Evolutionary conservation across 2,113 vertebrate genomes (phyloP).

Genomic region (Stegastes partitus): DNA sequence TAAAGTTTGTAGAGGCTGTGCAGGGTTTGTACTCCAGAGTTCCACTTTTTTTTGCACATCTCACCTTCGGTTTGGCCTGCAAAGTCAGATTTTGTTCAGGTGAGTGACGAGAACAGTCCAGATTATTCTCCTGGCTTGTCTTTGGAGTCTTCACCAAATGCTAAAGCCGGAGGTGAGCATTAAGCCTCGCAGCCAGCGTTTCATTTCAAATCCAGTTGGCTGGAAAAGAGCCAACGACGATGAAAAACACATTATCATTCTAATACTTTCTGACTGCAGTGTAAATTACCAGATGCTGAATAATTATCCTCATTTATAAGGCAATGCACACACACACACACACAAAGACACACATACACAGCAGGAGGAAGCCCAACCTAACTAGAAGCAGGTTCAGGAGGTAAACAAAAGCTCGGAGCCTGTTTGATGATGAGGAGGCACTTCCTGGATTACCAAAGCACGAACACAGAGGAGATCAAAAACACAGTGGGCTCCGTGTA

Average conservation of each 20-base stretch:
- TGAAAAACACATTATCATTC: constrained; percentile 45
- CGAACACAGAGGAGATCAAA: background rate
- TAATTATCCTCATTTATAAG: constrained; percentile 56
- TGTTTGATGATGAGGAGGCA: constrained; percentile 20
- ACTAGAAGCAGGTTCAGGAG: background rate
- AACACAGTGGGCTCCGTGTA: background rate
- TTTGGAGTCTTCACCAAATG: background rate
- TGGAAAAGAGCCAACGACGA: constrained; percentile 31
- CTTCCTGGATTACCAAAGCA: constrained; percentile 21
- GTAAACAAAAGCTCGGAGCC: constrained; percentile 18
- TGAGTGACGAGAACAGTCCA: background rate
- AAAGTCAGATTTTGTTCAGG: background rate
- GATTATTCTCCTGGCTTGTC: background rate
- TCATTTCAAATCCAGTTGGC: constrained; percentile 32
- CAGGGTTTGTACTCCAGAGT: no score
- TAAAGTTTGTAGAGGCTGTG: background rate
- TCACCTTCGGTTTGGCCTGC: background rate
- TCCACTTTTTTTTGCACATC: no score
- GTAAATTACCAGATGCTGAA: constrained; percentile 61
- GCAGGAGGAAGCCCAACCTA: background rate
- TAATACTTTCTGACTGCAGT: constrained; percentile 48
- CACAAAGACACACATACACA: background rate
- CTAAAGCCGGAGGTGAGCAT: constrained; percentile 37
- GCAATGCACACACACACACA: background rate
- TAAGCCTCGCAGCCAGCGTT: background rate